These are phyloP conservation scores for Tiliacea citrago DNA, from an alignment of 2,888 invertebrate species.

Conservation along the genomic window DNA sequence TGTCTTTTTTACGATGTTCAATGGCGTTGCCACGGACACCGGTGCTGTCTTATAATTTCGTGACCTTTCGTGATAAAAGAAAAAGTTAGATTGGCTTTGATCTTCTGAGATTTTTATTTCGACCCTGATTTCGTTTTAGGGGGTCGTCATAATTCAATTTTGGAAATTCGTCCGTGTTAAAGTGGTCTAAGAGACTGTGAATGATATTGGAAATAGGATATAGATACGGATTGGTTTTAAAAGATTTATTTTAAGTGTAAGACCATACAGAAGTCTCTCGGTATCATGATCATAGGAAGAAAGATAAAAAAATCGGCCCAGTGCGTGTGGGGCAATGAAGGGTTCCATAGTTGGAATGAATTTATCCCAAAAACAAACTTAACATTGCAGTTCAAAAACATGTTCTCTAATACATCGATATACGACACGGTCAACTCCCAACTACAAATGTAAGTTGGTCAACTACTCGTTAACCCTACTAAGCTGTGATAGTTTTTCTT, in stretches of 20 bases:
- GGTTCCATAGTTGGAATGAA: too few species aligned
- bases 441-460: too few species aligned
- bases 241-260: not conserved
- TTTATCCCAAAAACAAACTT: too few species aligned
- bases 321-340: too few species aligned
- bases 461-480: too few species aligned
- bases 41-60: slow-evolving; percentile 53
- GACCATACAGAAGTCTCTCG: too few species aligned
- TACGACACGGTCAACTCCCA: too few species aligned
- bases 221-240: not conserved
- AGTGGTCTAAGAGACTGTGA: slow-evolving; percentile 6
- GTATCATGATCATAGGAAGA: too few species aligned
- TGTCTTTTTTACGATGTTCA: slow-evolving; percentile 77
- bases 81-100: slow-evolving; percentile 57
- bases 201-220: slow-evolving; percentile 1
- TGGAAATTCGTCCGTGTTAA: slow-evolving; percentile 24
- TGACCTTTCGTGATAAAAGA: slow-evolving; percentile 57
- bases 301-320: too few species aligned
- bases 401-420: too few species aligned
- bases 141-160: slow-evolving; percentile 51
- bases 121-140: slow-evolving; percentile 27
- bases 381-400: too few species aligned
- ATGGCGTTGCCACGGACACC: slow-evolving; percentile 54
- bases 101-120: slow-evolving; percentile 57
- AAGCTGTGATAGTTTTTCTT: too few species aligned